These are phyloP conservation scores for Artibeus lituratus DNA, from an alignment of 2,797 vertebrate genomes.

Conservation along the genomic window DNA sequence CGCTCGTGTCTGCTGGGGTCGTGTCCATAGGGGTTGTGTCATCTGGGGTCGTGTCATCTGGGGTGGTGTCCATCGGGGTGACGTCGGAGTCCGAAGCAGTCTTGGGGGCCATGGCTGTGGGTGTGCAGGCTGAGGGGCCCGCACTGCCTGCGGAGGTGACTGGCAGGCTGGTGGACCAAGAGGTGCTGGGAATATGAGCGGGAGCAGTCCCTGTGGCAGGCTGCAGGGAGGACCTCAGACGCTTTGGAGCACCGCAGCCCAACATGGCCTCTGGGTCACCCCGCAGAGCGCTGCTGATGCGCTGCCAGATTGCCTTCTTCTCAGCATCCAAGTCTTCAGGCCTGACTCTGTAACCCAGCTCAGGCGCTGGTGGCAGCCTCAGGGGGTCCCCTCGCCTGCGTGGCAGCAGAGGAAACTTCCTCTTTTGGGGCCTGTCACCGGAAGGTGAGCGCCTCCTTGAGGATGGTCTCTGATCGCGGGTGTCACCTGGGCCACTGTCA, in stretches of 20 bases:
- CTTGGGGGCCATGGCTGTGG: not conserved
- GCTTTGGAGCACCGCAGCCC: too few species aligned
- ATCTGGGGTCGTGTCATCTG: too few species aligned
- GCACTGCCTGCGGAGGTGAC: not conserved
- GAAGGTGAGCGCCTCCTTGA: too few species aligned
- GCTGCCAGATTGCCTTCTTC: not conserved
- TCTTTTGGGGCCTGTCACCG: not conserved
- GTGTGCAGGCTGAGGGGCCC: not conserved
- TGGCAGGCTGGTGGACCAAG: not conserved
- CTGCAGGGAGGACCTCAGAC: too few species aligned
- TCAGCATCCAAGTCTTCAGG: not conserved
- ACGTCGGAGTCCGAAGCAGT: not conserved
- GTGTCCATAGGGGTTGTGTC: too few species aligned
- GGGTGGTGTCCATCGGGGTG: not conserved
- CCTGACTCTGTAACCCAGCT: not conserved
- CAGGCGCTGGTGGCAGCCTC: not conserved
- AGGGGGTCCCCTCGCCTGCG: not conserved
- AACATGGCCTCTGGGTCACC: not conserved
- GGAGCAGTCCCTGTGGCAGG: not conserved
- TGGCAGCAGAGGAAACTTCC: not conserved
- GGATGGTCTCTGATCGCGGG: too few species aligned
- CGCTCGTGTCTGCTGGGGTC: too few species aligned
- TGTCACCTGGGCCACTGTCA: too few species aligned
- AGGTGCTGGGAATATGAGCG: fast-evolving
- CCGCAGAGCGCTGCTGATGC: not conserved